phyloP scores from a whole-genome alignment of 2,888 invertebrate species.

The Pantelozetes paolii region DNA sequence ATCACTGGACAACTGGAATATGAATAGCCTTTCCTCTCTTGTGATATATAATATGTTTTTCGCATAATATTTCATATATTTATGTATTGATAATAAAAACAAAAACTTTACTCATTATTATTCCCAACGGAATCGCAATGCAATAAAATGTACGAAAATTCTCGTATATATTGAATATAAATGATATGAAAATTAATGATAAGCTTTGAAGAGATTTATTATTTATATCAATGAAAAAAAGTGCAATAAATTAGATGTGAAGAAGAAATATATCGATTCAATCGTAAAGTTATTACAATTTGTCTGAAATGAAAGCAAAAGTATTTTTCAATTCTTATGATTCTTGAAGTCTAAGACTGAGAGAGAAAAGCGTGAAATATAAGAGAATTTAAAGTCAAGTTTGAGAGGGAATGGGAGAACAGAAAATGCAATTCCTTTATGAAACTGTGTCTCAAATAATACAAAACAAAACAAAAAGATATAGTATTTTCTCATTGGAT shows the following conservation, averaged over 20 bases:
- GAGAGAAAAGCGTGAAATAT: too few relatives aligned
- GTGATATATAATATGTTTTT: constrained; percentile 8
- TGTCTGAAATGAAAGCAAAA: too few relatives aligned
- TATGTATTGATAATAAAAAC: neutral
- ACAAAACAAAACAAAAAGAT: neutral
- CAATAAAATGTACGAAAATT: neutral
- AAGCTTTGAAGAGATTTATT: neutral
- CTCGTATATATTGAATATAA: neutral
- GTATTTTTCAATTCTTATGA: too few relatives aligned
- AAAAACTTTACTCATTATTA: neutral
- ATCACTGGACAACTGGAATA: neutral
- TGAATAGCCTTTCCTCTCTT: neutral
- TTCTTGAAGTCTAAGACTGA: too few relatives aligned
- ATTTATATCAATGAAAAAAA: too few relatives aligned
- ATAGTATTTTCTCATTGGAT: neutral
- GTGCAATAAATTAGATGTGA: too few relatives aligned
- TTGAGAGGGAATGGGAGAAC: too few relatives aligned
- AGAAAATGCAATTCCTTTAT: too few relatives aligned
- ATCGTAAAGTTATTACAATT: too few relatives aligned
- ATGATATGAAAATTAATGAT: neutral
- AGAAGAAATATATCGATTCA: too few relatives aligned
- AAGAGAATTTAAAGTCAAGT: too few relatives aligned
- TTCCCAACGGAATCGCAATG: neutral
- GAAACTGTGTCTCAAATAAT: too few relatives aligned
- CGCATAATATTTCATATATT: neutral